These are phyloP conservation scores for Pristiophorus japonicus DNA, from an alignment of 2,113 vertebrate genomes.

Conservation along the genomic window DNA sequence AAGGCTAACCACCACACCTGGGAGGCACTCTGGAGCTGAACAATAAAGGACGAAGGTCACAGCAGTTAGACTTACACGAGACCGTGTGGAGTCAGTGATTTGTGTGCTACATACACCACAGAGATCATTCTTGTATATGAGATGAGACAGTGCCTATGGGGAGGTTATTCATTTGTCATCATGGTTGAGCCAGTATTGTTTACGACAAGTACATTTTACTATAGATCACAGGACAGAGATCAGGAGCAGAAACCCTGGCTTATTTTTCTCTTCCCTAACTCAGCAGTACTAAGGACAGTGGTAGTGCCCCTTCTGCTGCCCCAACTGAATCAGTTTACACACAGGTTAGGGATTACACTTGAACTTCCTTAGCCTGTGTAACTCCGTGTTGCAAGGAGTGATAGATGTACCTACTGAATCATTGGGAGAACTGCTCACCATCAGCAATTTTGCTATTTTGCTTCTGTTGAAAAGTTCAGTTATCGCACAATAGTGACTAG, in stretches of 20 bases:
- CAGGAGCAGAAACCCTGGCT: neutral
- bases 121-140: neutral
- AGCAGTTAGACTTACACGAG: no score
- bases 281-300: neutral
- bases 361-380: neutral
- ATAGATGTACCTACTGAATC: neutral
- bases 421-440: neutral
- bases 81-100: no score
- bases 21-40: no score
- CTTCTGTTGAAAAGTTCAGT: neutral
- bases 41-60: no score
- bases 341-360: neutral
- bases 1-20: no score
- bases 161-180: neutral
- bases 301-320: neutral
- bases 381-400: neutral
- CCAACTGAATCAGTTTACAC: neutral
- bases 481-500: neutral
- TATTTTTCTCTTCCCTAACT: neutral
- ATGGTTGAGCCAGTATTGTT: neutral
- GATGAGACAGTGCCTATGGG: neutral
- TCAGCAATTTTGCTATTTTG: neutral
- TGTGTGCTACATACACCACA: no score
- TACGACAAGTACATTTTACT: neutral
- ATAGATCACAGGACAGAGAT: neutral